Conservation (phyloP, 1,140 invertebrate genomes). For the Myzus persicae region DNA sequence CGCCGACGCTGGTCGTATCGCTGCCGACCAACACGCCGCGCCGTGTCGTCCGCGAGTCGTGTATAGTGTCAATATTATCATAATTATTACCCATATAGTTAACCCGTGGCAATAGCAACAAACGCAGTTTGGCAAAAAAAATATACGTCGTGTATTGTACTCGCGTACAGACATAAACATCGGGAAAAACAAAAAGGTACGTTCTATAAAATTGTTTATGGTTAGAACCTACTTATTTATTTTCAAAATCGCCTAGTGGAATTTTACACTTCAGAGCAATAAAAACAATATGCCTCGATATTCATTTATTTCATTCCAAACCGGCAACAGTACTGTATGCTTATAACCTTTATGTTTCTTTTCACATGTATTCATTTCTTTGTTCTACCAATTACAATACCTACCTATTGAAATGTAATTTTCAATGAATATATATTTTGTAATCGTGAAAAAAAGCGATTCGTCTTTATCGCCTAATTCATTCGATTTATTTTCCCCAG, state of each 20-base stretch:
- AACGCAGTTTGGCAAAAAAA: not conserved
- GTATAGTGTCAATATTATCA: not conserved
- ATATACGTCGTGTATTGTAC: not conserved
- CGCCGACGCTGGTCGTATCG: not conserved
- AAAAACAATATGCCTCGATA: not conserved
- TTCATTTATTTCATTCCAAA: not conserved
- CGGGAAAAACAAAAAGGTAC: not conserved
- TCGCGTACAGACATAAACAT: not conserved
- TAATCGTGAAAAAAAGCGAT: not conserved
- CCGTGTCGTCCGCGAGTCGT: not conserved
- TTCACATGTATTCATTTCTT: too few relatives aligned
- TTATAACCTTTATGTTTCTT: not conserved
- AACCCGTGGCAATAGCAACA: not conserved
- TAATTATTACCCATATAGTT: not conserved
- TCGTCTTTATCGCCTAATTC: not conserved
- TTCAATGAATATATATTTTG: not conserved
- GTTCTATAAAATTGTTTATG: not conserved
- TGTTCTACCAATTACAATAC: not conserved
- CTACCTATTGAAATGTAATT: not conserved
- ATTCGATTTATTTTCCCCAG: not conserved
- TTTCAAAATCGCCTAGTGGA: not conserved
- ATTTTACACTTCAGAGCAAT: not conserved
- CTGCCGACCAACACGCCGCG: not conserved
- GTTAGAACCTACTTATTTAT: too few relatives aligned
- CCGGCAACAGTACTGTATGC: not conserved